Percentiles rank a stretch among this genome's conserved stretches.
Conservation (phyloP, 2,888 invertebrate genomes). For the Melanostoma scalare region DNA sequence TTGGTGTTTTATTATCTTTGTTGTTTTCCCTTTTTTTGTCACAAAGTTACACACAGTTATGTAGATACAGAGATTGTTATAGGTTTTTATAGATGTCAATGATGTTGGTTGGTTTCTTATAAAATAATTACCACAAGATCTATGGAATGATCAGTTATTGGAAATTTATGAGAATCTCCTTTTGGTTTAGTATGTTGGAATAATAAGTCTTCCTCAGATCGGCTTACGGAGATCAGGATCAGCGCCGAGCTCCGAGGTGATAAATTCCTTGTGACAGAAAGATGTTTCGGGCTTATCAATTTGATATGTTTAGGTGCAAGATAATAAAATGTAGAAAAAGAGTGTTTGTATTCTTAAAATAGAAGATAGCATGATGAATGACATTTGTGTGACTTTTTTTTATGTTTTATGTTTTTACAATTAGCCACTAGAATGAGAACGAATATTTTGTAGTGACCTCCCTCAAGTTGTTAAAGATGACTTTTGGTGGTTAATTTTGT, state of each 20-base stretch:
- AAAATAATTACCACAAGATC: slow-evolving; percentile 55
- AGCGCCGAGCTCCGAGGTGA: slow-evolving; percentile 10
- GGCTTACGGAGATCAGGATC: slow-evolving; percentile 33
- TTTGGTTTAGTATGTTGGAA: not conserved
- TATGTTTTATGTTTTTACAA: too few relatives aligned
- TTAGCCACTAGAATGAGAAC: too few relatives aligned
- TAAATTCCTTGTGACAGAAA: slow-evolving; percentile 45
- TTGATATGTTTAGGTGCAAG: not conserved
- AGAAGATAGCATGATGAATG: too few relatives aligned
- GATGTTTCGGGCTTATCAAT: slow-evolving; percentile 7
- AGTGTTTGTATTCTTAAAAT: too few relatives aligned
- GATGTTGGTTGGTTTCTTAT: slow-evolving; percentile 18
- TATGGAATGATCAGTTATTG: slow-evolving; percentile 41
- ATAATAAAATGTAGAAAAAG: slow-evolving; percentile 28
- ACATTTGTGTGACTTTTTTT: too few relatives aligned
- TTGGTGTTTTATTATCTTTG: not conserved
- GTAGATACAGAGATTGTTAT: slow-evolving; percentile 1
- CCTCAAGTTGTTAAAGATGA: too few relatives aligned
- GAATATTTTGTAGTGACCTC: too few relatives aligned
- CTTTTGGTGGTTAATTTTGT: too few relatives aligned
- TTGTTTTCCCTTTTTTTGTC: slow-evolving; percentile 2
- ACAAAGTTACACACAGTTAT: slow-evolving; percentile 20
- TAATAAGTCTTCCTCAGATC: slow-evolving; percentile 41
- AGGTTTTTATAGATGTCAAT: slow-evolving; percentile 18
- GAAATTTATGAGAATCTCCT: slow-evolving; percentile 43